A percentile compares a stretch with the other conserved stretches of the same genome.
phyloP scores from a whole-genome alignment of 2,113 vertebrate species.

The Machaerirhynchus nigripectus region DNA sequence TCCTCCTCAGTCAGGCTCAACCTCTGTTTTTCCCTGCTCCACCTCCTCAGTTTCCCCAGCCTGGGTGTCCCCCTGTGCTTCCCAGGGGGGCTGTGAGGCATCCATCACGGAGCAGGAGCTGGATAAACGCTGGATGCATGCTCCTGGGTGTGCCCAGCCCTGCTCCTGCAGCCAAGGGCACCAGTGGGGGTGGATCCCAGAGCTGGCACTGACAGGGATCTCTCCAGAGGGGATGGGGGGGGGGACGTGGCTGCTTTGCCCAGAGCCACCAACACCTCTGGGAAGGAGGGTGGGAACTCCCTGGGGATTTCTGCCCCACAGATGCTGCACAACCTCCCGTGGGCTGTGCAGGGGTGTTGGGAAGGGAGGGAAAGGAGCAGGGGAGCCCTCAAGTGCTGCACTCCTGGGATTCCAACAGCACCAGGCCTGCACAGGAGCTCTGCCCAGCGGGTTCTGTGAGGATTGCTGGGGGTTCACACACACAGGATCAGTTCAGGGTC shows the following conservation, averaged over 20 bases:
- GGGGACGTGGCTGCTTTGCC: neutral
- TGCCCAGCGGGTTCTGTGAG: neutral
- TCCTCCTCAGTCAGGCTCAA: neutral
- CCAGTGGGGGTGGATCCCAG: neutral
- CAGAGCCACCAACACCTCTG: neutral
- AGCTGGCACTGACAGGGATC: neutral
- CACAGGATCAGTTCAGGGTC: neutral
- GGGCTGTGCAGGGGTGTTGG: neutral
- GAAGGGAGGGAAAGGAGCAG: neutral
- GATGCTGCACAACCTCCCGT: neutral
- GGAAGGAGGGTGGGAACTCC: neutral
- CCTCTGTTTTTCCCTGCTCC: neutral
- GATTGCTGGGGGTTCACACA: neutral
- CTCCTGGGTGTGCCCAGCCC: neutral
- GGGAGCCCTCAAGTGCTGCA: neutral
- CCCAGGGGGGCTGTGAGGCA: neutral
- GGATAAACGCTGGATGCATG: accelerated
- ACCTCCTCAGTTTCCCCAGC: neutral
- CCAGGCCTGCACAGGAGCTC: neutral
- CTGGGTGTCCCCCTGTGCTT: neutral
- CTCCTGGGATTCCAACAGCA: neutral
- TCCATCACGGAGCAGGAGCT: neutral
- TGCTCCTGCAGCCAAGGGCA: neutral
- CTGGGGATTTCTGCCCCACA: neutral
- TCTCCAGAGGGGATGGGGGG: neutral